Conservation (phyloP, 2,797 vertebrate genomes). For the Coregonus sp. region DNA sequence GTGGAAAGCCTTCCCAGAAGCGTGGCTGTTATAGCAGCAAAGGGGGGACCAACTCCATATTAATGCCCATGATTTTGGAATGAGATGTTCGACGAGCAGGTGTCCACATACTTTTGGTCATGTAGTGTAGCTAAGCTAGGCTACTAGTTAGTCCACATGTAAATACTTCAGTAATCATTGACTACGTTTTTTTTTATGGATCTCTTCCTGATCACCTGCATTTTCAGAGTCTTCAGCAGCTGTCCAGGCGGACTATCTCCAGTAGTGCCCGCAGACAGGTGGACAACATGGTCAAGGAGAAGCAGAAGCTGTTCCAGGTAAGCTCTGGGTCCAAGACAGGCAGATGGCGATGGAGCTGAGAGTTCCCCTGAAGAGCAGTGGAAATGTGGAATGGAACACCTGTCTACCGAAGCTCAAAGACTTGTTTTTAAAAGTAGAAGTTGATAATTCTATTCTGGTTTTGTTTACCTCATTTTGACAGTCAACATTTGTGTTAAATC, state of each 20-base stretch:
- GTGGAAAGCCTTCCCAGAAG: too few species aligned
- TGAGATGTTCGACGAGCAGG: too few species aligned
- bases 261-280: slow-evolving; percentile 74
- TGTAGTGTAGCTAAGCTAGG: not conserved
- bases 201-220: not conserved
- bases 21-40: too few species aligned
- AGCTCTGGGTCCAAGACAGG: not conserved
- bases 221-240: slow-evolving; percentile 71
- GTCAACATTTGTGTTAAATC: not conserved
- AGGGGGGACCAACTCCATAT: too few species aligned
- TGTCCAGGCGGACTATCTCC: slow-evolving; percentile 74
- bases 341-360: not conserved
- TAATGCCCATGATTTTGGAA: too few species aligned
- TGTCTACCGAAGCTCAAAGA: not conserved
- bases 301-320: slow-evolving; percentile 87
- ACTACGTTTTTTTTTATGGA: not conserved
- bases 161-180: not conserved
- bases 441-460: not conserved
- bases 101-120: too few species aligned
- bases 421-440: not conserved
- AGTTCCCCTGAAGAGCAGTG: not conserved
- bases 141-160: not conserved
- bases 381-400: not conserved
- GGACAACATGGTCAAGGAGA: slow-evolving; percentile 76
- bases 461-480: not conserved